Evolutionary conservation across 1,140 invertebrate species (phyloP), one percentile per base, ranked within the genome.

Genomic region (Dinoponera quadriceps): DNA sequence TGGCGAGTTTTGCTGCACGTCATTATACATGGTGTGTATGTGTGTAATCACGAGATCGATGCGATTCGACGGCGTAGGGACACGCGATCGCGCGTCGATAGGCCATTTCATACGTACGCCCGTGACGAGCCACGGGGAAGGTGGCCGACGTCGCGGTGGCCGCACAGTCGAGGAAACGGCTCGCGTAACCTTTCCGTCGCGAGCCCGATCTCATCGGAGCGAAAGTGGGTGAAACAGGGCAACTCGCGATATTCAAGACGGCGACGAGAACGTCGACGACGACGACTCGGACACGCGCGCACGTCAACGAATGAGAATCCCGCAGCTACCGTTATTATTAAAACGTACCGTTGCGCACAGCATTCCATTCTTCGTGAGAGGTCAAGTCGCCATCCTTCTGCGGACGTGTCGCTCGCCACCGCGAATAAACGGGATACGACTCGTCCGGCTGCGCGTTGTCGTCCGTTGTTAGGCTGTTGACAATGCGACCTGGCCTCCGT

Each of bases 381-480:
- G 92, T 93, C 92, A 93, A 91, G 91, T 93, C 88, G 91, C 91
- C 92, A 92, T 93, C 89, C 90, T 93, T 87, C 83, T 57, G 59
- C 72, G 86, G 60, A 84, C 82, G 74, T 88, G 72, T 84, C 71
- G 85, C 75, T 87, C 66, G 48, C 20, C 62, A 73, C 54, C 25
- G 22, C 44, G 65, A 66, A 59, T 71, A 88, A 82, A 73, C 72
- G 65, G 62, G 59, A 80, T 82, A 59, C 38, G 57, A 65, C 54
- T 68, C 81, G 63, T 72, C n/a, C 57, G 22, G 27, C n/a, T n/a
- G 62, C 66, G 54, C 22, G 57, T 69, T 62, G 49, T 63, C 38
- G 38, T 44, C 38, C 38, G 38, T 44, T 44, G 38, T 44, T 4
- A n/a, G n/a, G 38, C 73, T 66, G 75, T 73, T 72, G 77, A 66